Base-by-base conservation (phyloP, 2,797 vertebrate genomes). In the Caiman crocodilus region DNA sequence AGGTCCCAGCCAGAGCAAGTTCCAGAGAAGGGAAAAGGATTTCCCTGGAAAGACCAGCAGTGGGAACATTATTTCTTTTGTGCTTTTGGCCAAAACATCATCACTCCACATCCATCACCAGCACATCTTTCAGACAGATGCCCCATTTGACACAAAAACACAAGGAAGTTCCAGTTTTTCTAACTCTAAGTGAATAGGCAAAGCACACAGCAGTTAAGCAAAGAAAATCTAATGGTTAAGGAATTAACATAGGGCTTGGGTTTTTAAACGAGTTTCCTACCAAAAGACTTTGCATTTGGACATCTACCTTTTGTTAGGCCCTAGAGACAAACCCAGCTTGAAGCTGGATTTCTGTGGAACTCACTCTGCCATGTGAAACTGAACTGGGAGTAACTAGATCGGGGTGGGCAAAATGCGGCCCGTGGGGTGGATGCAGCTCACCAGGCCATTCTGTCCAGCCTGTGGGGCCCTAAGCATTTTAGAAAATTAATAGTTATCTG, bases 61-160 rank as follows among this genome's bases (percentile, higher is more conserved):
- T 12, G 0, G 2, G 50, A 50, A 57, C 1, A 10, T 0, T 0
- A 1, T 0, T 3, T 4, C 1, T 4, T 71, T 82, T 42, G 56
- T n/a, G 58, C 57, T 82, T 20, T 57, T 61, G 78, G 67, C 67
- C 0, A 1, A 50, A 81, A 4, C 26, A 21, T 55, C 2, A 14
- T 58, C 18, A 30, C 56, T n/a, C 56, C n/a, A 16, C 18, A 56
- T 30, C 20, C 20, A 30, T 2, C 28, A 14, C 67, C 42, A 57
- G 42, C 0, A 0, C 2, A 2, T 21, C 59, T 32, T 64, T 13
- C 64, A 55, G 74, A 26, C 28, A 61, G 18, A 28, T 6, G 28
- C 1, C 15, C 20, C n/a, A 2, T 2, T 60, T 16, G 61, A 6
- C 58, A 76, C 32, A 87, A 71, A 77, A 59, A 15, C 21, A 5